Evolutionary conservation across 2,113 vertebrate species (phyloP), one percentile per base, ranked within the genome.

Genomic region (Epinephelus fuscoguttatus): DNA sequence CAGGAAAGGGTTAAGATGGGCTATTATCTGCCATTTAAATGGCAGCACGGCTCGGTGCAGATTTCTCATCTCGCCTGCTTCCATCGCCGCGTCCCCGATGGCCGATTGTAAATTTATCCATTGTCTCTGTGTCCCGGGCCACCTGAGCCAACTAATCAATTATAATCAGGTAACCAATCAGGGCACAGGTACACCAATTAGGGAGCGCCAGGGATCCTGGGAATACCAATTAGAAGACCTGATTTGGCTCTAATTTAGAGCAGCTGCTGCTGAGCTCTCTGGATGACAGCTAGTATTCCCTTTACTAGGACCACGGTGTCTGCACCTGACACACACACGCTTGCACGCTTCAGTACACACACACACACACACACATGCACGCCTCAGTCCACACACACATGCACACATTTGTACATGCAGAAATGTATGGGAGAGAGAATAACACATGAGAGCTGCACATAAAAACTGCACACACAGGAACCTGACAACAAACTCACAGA

Each of bases 121-220:
- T 83, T 82, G 89, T 77, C 30, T 87, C 61, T 1, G 19, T 70
- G 79, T 90, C 81, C 81, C 33, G 4, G 19, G 64, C 77, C 83
- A 81, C 79, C 84, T 90, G 86, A 85, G 86, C 89, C 70, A 81
- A 86, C 80, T 81, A 92, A 92, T 93, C 89, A 86, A 86, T 93
- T 89, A 81, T 84, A 93, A 92, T 91, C 89, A 91, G 82, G 86
- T 88, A 91, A 88, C 89, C 92, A 93, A 93, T 93, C 91, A 91
- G 87, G 55, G 78, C 33, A 40, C 86, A 88, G 92, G 90, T 92
- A 88, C 85, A 88, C 82, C 90, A 90, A 90, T 91, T 90, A 92
- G 60, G 62, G 64, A 61, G 71, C 15, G 4, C 78, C n/a, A 1
- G 81, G 87, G 74, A 86, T 84, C 82, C 78, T 90, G 92, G 90